phyloP scores from a whole-genome alignment of 2,113 vertebrate species.

The Tetrao urogallus region DNA sequence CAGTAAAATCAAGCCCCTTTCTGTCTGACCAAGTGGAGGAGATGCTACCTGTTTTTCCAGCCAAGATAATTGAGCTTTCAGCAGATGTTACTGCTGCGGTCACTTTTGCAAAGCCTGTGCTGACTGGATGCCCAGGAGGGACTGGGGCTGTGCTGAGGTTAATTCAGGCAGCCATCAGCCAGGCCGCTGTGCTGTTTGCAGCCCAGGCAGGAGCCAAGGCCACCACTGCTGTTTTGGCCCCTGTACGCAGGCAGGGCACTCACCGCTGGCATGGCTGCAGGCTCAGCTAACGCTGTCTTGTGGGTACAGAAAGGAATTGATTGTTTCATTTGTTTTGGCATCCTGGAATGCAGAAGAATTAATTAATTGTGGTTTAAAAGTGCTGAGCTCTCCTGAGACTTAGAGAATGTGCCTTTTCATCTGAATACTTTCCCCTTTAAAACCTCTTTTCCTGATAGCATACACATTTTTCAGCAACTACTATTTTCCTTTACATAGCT shows the following conservation, averaged over 20 bases:
- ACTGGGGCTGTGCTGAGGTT: neutral
- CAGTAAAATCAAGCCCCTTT: neutral
- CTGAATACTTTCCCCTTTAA: slow-evolving; percentile 22
- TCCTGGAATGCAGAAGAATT: neutral
- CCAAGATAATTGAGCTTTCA: neutral
- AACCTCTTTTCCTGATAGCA: neutral
- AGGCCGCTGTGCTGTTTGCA: neutral
- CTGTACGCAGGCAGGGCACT: neutral
- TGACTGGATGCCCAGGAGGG: rapidly evolving
- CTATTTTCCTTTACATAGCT: slow-evolving; percentile 56
- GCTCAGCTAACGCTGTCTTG: neutral
- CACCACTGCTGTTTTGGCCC: neutral
- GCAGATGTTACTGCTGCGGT: too few species aligned
- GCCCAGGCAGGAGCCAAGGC: neutral
- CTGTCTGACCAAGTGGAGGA: neutral
- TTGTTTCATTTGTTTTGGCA: neutral
- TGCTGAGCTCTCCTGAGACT: neutral
- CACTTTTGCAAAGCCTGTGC: neutral
- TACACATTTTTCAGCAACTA: slow-evolving; percentile 47
- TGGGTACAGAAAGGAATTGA: neutral
- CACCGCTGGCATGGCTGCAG: neutral
- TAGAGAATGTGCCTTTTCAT: slow-evolving; percentile 38
- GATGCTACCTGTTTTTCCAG: neutral
- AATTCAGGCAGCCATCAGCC: rapidly evolving
- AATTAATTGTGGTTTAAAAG: slow-evolving; percentile 15